A percentile compares a stretch with the other conserved stretches of the same genome.
Evolutionary conservation across 2,797 vertebrate species (phyloP).

Genomic region (Alcedo quadribrachys): DNA sequence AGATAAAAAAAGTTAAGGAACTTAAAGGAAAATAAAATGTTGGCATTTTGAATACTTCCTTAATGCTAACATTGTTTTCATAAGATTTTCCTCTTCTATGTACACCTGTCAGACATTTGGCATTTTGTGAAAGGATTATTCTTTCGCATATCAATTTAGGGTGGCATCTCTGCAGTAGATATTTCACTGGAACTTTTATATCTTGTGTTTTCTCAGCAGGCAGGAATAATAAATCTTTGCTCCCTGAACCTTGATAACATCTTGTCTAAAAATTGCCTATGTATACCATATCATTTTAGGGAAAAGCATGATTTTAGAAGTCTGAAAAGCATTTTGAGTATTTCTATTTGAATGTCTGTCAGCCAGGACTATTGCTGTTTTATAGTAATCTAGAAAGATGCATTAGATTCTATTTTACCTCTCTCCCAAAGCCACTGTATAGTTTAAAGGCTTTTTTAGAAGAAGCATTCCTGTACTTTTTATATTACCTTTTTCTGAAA

Average conservation of each 20-base stretch:
- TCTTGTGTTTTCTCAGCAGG: background rate
- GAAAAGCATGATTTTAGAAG: background rate
- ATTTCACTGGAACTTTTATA: background rate
- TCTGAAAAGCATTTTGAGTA: background rate
- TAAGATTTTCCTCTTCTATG: background rate
- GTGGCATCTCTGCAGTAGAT: background rate
- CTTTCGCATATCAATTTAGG: background rate
- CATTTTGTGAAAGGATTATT: background rate
- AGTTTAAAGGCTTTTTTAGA: background rate
- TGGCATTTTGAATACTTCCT: background rate
- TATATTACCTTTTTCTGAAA: background rate
- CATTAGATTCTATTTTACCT: constrained; percentile 12
- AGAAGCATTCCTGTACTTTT: background rate
- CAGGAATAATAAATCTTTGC: background rate
- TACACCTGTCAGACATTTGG: background rate
- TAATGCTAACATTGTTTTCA: background rate
- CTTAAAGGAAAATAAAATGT: background rate
- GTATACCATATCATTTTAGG: background rate
- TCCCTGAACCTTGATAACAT: background rate
- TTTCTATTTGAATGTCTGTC: background rate
- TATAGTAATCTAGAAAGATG: background rate
- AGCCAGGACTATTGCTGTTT: background rate
- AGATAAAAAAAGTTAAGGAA: background rate
- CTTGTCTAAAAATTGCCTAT: background rate
- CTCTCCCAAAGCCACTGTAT: background rate